These are phyloP conservation scores for Nothura maculosa DNA, from an alignment of 2,797 vertebrate species.

Conservation along the genomic window DNA sequence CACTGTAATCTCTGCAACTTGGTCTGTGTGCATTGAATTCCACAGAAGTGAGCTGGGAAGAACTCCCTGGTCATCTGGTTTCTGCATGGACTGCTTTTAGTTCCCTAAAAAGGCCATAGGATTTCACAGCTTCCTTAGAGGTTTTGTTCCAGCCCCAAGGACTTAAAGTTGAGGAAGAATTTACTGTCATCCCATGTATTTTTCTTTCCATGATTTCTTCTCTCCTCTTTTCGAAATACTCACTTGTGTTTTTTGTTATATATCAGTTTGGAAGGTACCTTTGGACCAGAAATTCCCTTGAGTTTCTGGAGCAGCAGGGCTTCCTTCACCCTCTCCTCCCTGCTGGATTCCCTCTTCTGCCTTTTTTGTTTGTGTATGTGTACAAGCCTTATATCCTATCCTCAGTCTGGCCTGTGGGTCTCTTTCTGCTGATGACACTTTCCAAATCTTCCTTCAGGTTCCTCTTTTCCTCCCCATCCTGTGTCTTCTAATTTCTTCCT, in stretches of 20 bases:
- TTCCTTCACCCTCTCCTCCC: neutral
- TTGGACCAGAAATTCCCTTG: neutral
- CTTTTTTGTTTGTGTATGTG: neutral
- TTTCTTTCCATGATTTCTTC: neutral
- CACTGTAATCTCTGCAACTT: neutral
- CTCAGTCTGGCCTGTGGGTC: neutral
- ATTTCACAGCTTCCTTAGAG: neutral
- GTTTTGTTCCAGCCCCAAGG: neutral
- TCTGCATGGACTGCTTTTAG: neutral
- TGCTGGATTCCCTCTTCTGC: rapidly evolving
- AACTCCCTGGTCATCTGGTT: neutral
- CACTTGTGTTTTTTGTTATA: neutral
- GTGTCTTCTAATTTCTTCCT: neutral
- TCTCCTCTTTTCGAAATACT: neutral
- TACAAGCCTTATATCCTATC: neutral
- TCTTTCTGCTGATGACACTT: neutral
- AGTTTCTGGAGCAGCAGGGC: neutral
- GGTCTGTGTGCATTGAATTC: neutral
- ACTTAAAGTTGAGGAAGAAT: neutral
- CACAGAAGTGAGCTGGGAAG: neutral
- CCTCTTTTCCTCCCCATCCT: neutral
- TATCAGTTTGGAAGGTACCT: neutral
- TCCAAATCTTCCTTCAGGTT: neutral
- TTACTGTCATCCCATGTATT: neutral
- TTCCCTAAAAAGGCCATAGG: neutral